These are phyloP conservation scores for Muscidifurax raptorellus DNA, from an alignment of 1,140 invertebrate species.

Conservation along the genomic window DNA sequence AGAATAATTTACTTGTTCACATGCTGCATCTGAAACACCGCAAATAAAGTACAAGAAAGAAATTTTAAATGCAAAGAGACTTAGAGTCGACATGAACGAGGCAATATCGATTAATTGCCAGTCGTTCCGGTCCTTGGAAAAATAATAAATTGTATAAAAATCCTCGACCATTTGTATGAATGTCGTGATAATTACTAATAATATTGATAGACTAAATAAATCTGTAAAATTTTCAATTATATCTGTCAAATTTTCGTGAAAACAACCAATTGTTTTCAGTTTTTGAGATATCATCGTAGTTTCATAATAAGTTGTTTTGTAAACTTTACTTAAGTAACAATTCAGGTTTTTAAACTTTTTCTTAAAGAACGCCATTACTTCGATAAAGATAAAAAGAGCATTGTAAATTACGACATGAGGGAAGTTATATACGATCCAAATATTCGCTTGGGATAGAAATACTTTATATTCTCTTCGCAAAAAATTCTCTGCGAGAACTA, in stretches of 20 bases:
- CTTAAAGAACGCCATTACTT: neutral
- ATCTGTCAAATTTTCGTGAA: neutral
- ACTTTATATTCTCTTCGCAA: neutral
- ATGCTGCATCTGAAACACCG: neutral
- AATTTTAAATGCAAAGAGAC: neutral
- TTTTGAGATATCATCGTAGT: neutral
- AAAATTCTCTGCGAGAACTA: neutral
- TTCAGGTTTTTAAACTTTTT: neutral
- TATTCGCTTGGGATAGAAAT: neutral
- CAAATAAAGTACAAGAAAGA: neutral
- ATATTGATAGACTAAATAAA: neutral
- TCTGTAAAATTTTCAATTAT: neutral
- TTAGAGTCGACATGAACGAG: neutral
- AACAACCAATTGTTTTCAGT: neutral
- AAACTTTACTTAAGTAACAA: neutral
- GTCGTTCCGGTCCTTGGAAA: neutral
- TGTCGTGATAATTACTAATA: neutral
- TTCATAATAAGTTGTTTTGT: neutral
- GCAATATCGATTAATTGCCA: neutral
- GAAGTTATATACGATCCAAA: constrained; percentile 12
- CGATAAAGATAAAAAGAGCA: neutral
- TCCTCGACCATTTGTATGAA: neutral
- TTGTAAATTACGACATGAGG: constrained; percentile 4
- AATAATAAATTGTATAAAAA: neutral
- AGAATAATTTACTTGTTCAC: neutral